Base-by-base conservation (phyloP, 2,888 invertebrate species). In the Caenorhabditis angaria region DNA sequence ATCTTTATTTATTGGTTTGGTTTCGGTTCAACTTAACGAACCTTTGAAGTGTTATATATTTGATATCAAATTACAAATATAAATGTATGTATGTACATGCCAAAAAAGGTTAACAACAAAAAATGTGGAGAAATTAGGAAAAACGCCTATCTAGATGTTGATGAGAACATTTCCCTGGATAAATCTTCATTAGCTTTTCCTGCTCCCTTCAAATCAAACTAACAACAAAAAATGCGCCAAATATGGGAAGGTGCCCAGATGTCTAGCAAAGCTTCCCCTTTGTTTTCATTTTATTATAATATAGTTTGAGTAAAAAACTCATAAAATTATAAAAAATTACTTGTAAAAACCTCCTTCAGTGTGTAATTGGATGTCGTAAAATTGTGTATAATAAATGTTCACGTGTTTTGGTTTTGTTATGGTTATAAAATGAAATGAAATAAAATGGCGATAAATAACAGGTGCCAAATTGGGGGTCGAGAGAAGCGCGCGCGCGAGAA, bases 181-280 rank as follows among this genome's bases (percentile, higher is more conserved):
- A 58, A 58, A 65, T 48, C 47, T 53, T 41, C 35, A 70, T 65
- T 65, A 50, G 5, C 3, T 8, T 35, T 10, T 35, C 35, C 35
- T 35, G 35, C 35, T 35, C 14, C 14, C 8, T 35, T 35, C 14
- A 35, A 6, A 35, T 10, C 14, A 35, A 35, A 22, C 50, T 24
- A 50, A 8, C 22, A 20, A 50, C 48, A 6, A 48, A 48, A 6
- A 50, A 24, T 2, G 22, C 10, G 22, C 50, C 50, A 50, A 8
- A 20, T 50, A 18, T 22, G 24, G 53, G 65, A 65, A 70, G 70
- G 65, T 61, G 65, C 65, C 70, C 70, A 70, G 61, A 65, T 70
- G 70, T 65, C 70, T 64, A 56, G 50, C 63, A 50, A 47, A 69
- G 62, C 57, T 54, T 41, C 58, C 50, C 6, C 35, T 35, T 35